Percentiles rank a stretch among this genome's conserved stretches.
These are phyloP conservation scores for Thymelicus lineola DNA, from an alignment of 2,888 invertebrate genomes.

Conservation along the genomic window DNA sequence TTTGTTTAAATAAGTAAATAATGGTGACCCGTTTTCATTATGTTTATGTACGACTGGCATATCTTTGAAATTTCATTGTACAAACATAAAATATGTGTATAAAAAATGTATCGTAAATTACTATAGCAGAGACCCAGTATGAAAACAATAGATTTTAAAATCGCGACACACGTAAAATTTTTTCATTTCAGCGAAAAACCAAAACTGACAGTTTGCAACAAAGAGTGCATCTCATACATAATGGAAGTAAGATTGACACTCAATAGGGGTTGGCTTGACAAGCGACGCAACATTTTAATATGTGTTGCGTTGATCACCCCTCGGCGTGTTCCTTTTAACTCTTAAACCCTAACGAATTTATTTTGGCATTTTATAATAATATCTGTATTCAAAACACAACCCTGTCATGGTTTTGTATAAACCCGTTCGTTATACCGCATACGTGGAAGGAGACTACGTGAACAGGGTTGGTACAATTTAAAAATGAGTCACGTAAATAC, in stretches of 20 bases:
- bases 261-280: conserved; percentile 33
- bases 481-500: conserved; percentile 7
- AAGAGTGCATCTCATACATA: conserved; percentile 31
- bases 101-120: too few relatives aligned
- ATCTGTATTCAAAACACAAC: conserved; percentile 12
- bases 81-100: too few relatives aligned
- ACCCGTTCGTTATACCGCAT: conserved; percentile 10
- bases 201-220: conserved; percentile 6
- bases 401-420: conserved; percentile 12
- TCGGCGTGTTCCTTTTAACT: not conserved
- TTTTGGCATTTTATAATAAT: conserved; percentile 4
- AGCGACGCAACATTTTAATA: conserved; percentile 15
- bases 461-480: conserved; percentile 11
- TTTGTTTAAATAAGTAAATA: too few relatives aligned
- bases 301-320: conserved; percentile 25
- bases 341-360: conserved; percentile 17
- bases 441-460: conserved; percentile 1
- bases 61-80: too few relatives aligned
- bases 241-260: conserved; percentile 33
- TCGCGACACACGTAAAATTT: not conserved
- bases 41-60: too few relatives aligned
- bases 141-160: too few relatives aligned
- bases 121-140: too few relatives aligned
- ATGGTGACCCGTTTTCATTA: too few relatives aligned
- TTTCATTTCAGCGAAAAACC: conserved; percentile 18